Evolutionary conservation across 2,113 vertebrate genomes (phyloP).

Genomic region (Phocoena sinus): DNA sequence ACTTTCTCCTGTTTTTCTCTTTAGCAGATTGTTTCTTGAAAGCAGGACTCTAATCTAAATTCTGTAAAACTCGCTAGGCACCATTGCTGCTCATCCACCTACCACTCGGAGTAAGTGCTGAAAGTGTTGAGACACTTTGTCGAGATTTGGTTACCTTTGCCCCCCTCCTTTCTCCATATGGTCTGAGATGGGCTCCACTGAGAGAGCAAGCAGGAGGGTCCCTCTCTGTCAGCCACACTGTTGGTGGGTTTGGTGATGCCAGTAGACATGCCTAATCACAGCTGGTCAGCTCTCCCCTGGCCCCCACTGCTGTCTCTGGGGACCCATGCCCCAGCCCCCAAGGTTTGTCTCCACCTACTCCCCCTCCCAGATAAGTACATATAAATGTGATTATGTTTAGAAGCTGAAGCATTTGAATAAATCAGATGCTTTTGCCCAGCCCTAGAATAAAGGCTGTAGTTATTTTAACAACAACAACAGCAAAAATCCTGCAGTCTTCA

Average conservation of each 20-base stretch:
- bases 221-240: neutral
- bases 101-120: neutral
- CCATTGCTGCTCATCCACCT: neutral
- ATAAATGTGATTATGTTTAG: conserved; percentile 47
- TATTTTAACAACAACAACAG: conserved; percentile 69
- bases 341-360: neutral
- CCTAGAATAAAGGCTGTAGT: conserved; percentile 64
- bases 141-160: neutral
- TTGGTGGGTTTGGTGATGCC: neutral
- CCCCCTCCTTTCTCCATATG: neutral
- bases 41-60: neutral
- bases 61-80: neutral
- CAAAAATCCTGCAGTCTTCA: conserved; percentile 59
- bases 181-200: neutral
- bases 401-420: conserved; percentile 53
- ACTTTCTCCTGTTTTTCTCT: neutral
- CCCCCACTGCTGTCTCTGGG: neutral
- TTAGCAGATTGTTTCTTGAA: neutral
- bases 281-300: neutral
- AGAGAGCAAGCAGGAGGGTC: neutral
- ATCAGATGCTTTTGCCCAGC: conserved; percentile 57
- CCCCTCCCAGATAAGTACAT: neutral
- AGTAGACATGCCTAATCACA: rapidly evolving
- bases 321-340: neutral
- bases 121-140: neutral